Evolutionary conservation across 2,113 vertebrate genomes (phyloP).

Genomic region (Bos taurus): ARS-UCD2.0 NC_037329.1:2631501-2632000

Average conservation of each 20-base stretch:
- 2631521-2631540: neutral
- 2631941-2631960: neutral
- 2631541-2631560: neutral
- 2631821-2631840: neutral
- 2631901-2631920: neutral
- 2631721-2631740: neutral
- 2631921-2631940: neutral
- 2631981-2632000: no score
- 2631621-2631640: neutral
- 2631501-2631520: neutral
- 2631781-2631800: neutral
- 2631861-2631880: neutral
- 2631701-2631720: rapidly evolving
- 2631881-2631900: neutral
- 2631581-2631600: neutral
- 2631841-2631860: neutral
- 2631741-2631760: neutral
- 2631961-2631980: neutral
- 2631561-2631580: neutral
- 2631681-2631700: neutral
- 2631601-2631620: neutral
- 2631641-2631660: neutral
- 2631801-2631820: neutral
- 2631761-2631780: neutral
- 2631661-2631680: no score